Percentiles rank a stretch among this genome's conserved stretches.
Evolutionary conservation across 2,888 invertebrate genomes (phyloP).

Genomic region (Melipona beecheii): DNA sequence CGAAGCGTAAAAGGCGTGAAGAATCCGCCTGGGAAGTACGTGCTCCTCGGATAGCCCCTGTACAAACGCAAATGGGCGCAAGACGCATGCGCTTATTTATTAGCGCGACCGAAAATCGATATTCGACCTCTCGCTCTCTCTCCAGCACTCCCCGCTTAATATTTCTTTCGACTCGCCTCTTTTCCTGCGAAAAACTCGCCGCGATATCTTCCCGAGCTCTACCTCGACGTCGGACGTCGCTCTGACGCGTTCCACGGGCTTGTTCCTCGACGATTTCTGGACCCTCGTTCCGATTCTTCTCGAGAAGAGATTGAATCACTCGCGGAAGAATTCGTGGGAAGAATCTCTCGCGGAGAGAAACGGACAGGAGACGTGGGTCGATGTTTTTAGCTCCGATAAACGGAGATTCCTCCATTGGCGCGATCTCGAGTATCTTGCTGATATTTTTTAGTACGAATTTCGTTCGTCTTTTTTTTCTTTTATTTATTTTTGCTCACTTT

Average conservation of each 20-base stretch:
- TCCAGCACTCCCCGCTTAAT: constrained; percentile 58
- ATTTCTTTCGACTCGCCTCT: constrained; percentile 73
- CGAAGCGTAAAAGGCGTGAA: constrained; percentile 34
- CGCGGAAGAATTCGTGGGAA: background rate
- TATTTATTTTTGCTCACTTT: no score
- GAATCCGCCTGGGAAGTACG: constrained; percentile 35
- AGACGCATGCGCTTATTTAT: constrained; percentile 81
- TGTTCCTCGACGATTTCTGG: background rate
- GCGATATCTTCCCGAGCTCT: background rate
- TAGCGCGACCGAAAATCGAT: constrained; percentile 81
- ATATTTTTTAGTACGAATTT: no score
- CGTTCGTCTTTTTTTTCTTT: no score
- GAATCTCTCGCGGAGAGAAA: background rate
- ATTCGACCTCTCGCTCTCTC: constrained; percentile 71
- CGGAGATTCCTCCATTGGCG: background rate
- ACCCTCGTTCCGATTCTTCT: background rate
- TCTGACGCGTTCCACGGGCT: background rate
- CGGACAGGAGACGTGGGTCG: background rate
- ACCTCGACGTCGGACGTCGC: background rate
- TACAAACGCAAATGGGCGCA: constrained; percentile 38
- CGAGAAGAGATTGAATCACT: constrained; percentile 13
- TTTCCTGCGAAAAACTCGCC: constrained; percentile 51
- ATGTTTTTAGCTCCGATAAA: background rate
- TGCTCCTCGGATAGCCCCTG: constrained; percentile 10
- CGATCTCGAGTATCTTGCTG: background rate